phyloP scores from a whole-genome alignment of 2,888 invertebrate species.

The Mesorhabditis belari region DNA sequence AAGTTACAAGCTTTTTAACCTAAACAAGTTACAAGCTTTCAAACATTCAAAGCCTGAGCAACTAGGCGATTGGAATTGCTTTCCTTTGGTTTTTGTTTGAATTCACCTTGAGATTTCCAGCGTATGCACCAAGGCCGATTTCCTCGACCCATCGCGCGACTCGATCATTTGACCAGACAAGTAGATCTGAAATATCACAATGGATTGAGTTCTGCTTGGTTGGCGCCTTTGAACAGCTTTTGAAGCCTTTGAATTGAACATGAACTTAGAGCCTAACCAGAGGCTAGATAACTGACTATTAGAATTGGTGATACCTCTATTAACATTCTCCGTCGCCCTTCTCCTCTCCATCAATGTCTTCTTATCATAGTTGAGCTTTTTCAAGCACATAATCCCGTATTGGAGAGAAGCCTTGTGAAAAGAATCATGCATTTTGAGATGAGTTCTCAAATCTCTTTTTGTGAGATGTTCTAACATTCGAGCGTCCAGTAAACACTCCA shows the following conservation, averaged over 20 bases:
- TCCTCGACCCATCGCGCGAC: conserved; percentile 88
- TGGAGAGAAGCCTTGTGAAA: conserved; percentile 97
- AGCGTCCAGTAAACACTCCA: conserved; percentile 99
- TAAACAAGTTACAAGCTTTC: too few species aligned
- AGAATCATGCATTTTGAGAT: conserved; percentile 97
- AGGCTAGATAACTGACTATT: not conserved
- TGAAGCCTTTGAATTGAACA: too few species aligned
- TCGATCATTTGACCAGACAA: conserved; percentile 96
- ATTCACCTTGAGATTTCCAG: conserved; percentile 75
- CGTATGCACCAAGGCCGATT: conserved; percentile 92
- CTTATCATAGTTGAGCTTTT: conserved; percentile 91
- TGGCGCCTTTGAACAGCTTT: too few species aligned
- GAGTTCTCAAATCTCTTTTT: conserved; percentile 90
- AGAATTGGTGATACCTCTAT: conserved; percentile 58
- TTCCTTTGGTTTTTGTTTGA: too few species aligned
- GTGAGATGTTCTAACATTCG: conserved; percentile 97
- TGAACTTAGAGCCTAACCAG: too few species aligned
- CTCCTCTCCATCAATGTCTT: conserved; percentile 84
- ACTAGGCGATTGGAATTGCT: too few species aligned
- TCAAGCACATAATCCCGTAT: conserved; percentile 93
- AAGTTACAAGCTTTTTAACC: too few species aligned
- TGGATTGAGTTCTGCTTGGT: too few species aligned
- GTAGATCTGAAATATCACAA: conserved; percentile 70
- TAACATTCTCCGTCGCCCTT: conserved; percentile 74
- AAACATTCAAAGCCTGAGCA: too few species aligned